Percentiles rank a stretch among this genome's conserved stretches.
Conservation (phyloP, 2,113 vertebrate genomes). For the Tragulus kanchil region DNA sequence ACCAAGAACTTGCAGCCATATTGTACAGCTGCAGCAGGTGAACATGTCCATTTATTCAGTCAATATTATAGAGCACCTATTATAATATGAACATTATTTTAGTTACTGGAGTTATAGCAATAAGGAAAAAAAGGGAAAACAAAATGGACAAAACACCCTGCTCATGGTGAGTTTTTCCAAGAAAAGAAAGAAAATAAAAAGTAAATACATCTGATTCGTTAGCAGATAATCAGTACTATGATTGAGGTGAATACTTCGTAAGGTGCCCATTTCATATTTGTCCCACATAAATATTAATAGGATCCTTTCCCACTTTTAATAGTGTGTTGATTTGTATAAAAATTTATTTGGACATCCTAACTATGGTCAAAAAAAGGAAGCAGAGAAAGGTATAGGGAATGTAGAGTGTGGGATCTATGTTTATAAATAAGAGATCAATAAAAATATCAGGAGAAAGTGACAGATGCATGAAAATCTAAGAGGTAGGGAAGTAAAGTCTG, state of each 20-base stretch:
- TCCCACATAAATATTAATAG: not conserved
- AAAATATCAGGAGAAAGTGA: not conserved
- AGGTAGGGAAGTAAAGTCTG: not conserved
- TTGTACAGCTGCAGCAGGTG: not conserved
- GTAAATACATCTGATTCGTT: not conserved
- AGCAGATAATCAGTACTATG: not conserved
- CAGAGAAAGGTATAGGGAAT: not conserved
- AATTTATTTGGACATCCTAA: not conserved
- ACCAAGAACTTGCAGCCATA: not conserved
- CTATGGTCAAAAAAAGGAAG: not conserved
- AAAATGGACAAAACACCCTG: not conserved
- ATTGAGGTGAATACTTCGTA: not conserved
- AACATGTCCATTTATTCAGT: not conserved
- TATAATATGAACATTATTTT: not conserved
- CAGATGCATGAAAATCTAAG: not conserved
- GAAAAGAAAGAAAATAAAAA: not conserved
- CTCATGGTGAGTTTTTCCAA: not conserved
- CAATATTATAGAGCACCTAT: not conserved
- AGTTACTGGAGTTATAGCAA: not conserved
- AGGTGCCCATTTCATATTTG: not conserved
- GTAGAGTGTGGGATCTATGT: not conserved
- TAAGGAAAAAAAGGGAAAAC: not conserved
- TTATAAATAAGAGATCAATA: not conserved
- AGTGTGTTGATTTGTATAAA: not conserved
- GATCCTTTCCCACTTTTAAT: not conserved